phyloP scores from a whole-genome alignment of 2,113 vertebrate species.

The Cyanoderma ruficeps region DNA sequence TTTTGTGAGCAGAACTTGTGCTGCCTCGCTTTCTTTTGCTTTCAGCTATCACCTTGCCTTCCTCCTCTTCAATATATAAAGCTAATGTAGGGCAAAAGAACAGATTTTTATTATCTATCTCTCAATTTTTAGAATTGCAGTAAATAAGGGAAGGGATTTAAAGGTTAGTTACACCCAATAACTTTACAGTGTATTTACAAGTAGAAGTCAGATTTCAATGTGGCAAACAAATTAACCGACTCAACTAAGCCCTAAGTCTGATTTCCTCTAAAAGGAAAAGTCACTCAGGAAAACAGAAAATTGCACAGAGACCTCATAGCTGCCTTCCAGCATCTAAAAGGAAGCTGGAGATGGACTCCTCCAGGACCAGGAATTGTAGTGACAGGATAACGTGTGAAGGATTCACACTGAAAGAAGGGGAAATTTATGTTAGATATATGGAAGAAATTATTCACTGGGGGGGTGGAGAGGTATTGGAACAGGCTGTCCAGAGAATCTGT shows the following conservation, averaged over 20 bases:
- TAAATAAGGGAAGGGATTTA: neutral
- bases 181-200: neutral
- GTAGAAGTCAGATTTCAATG: neutral
- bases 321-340: neutral
- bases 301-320: neutral
- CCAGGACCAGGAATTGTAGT: neutral
- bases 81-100: neutral
- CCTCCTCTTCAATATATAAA: neutral
- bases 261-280: neutral
- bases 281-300: neutral
- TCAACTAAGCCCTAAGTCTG: neutral
- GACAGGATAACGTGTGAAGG: neutral
- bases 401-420: neutral
- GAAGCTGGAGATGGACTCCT: neutral
- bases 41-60: neutral
- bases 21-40: neutral
- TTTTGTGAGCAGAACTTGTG: neutral
- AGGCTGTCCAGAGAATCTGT: neutral
- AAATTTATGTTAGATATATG: neutral
- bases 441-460: neutral
- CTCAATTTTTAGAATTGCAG: neutral
- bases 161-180: neutral
- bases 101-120: neutral
- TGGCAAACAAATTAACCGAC: neutral
- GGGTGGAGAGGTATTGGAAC: neutral